Evolutionary conservation across 2,113 vertebrate genomes (phyloP).

Genomic region (Apteryx mantelli): DNA sequence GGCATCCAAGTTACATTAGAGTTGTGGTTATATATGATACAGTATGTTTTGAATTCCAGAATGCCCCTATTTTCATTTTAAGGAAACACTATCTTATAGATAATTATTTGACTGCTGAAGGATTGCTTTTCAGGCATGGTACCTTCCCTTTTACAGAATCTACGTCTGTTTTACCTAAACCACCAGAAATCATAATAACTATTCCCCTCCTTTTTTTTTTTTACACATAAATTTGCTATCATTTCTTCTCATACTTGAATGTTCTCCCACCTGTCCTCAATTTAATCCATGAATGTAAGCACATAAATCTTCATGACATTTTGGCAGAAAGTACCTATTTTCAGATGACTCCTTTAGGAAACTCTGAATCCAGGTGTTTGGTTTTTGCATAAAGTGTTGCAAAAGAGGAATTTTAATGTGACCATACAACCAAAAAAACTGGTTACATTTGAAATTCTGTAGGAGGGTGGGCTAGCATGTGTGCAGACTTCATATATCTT

Average conservation of each 20-base stretch:
- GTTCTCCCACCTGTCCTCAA: constrained; percentile 86
- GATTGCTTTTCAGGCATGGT: constrained; percentile 52
- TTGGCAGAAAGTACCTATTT: constrained; percentile 82
- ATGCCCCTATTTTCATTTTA: constrained; percentile 21
- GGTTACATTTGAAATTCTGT: constrained; percentile 55
- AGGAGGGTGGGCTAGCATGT: constrained; percentile 46
- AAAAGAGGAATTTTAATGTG: constrained; percentile 77
- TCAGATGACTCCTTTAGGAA: constrained; percentile 84
- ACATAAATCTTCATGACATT: constrained; percentile 85
- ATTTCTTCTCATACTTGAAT: constrained; percentile 76
- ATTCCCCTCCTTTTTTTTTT: background rate
- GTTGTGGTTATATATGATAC: accelerated
- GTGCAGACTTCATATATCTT: constrained; percentile 65
- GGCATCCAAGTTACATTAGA: background rate
- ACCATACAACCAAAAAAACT: constrained; percentile 51
- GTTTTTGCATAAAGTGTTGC: constrained; percentile 77
- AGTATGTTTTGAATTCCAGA: background rate
- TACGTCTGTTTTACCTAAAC: constrained; percentile 70
- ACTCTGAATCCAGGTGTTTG: constrained; percentile 83
- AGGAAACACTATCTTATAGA: constrained; percentile 57
- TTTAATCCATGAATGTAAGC: constrained; percentile 82
- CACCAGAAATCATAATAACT: constrained; percentile 72
- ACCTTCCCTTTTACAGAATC: constrained; percentile 15
- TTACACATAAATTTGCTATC: constrained; percentile 76
- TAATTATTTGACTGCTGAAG: constrained; percentile 76